phyloP scores from a whole-genome alignment of 2,113 vertebrate genomes.

The Sphaerodactylus townsendi region DNA sequence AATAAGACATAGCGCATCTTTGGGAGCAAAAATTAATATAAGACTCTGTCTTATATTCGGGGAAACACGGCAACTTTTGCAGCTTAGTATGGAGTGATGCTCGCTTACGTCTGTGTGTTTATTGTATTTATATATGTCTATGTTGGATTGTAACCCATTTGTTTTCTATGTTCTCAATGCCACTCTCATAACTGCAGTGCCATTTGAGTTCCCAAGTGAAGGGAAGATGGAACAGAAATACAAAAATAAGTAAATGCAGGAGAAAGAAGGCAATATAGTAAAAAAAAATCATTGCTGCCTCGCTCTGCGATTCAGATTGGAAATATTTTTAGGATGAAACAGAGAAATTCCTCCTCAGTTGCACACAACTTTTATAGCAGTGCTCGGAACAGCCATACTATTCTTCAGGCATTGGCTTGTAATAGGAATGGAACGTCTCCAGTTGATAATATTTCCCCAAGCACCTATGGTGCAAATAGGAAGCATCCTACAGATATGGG shows the following conservation, averaged over 20 bases:
- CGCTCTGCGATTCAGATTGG: neutral
- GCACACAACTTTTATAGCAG: neutral
- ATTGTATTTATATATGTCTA: neutral
- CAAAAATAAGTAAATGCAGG: neutral
- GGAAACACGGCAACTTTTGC: no score
- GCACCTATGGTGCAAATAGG: constrained; percentile 8
- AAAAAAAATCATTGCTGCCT: constrained; percentile 1
- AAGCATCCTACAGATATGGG: neutral
- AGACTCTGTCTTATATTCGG: no score
- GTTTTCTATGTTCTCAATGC: neutral
- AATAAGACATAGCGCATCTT: no score
- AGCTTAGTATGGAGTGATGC: neutral
- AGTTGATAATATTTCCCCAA: constrained; percentile 24
- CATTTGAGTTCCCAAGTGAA: neutral
- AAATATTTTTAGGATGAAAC: constrained; percentile 2
- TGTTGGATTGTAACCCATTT: neutral
- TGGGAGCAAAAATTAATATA: no score
- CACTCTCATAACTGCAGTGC: neutral
- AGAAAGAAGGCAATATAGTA: neutral
- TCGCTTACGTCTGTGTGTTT: neutral
- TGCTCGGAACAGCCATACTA: constrained; percentile 10
- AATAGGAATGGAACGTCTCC: constrained; percentile 5
- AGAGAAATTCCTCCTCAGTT: neutral
- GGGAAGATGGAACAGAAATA: no score
- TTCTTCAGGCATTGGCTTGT: constrained; percentile 22